A percentile compares a stretch with the other conserved stretches of the same genome.
Evolutionary conservation across 2,113 vertebrate genomes (phyloP).

Genomic region (Capra hircus): DNA sequence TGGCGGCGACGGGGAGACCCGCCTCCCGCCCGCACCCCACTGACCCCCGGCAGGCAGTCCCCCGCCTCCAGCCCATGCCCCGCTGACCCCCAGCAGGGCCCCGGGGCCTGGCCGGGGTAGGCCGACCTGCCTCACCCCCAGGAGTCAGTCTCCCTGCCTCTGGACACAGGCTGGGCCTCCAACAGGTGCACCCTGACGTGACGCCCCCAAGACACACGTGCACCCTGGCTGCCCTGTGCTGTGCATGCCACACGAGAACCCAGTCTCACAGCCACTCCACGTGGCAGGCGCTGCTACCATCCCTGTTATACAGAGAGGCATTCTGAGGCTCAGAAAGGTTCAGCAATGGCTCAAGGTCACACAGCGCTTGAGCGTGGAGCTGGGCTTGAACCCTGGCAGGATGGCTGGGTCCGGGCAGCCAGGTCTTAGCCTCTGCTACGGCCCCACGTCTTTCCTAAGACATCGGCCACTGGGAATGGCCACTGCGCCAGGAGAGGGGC

Average conservation of each 20-base stretch:
- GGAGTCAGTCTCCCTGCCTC: accelerated
- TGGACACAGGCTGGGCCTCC: neutral
- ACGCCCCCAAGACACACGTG: accelerated
- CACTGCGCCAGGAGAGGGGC: neutral
- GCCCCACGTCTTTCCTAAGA: neutral
- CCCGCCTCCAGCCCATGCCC: neutral
- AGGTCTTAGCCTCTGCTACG: neutral
- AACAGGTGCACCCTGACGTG: accelerated
- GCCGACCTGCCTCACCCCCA: neutral
- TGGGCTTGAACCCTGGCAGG: neutral
- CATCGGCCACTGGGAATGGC: neutral
- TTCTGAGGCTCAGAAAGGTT: neutral
- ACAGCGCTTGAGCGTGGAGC: accelerated
- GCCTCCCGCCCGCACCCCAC: neutral
- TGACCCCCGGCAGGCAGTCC: neutral
- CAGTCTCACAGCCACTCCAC: neutral
- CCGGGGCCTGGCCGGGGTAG: accelerated
- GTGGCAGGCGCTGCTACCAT: neutral
- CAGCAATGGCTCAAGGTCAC: neutral
- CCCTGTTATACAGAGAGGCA: neutral
- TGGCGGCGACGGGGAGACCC: accelerated
- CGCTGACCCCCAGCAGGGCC: neutral
- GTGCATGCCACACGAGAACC: accelerated
- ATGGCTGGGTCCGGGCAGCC: neutral
- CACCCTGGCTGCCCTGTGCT: neutral